Conservation (phyloP, 2,888 invertebrate species). For the Drosophila bunnanda region DNA sequence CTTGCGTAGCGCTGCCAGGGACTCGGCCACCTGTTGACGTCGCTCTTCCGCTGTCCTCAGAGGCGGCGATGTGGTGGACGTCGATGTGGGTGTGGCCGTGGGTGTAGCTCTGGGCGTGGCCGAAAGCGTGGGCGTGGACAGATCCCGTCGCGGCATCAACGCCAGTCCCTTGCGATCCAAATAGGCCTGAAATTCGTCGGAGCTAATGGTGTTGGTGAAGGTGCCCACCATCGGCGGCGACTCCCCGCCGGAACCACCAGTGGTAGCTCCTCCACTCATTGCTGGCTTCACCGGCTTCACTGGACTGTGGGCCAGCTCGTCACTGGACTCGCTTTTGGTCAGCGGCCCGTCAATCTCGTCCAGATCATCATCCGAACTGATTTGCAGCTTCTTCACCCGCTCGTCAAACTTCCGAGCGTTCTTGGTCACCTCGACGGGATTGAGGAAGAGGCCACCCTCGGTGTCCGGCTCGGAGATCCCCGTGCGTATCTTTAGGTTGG, state of each 20-base stretch:
- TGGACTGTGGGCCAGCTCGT: conserved; percentile 65
- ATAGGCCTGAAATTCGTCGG: conserved; percentile 84
- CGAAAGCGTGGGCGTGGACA: conserved; percentile 54
- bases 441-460: conserved; percentile 78
- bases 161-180: conserved; percentile 83
- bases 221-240: conserved; percentile 52
- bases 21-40: conserved; percentile 54
- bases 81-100: conserved; percentile 20
- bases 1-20: conserved; percentile 54
- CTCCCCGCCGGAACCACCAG: not conserved
- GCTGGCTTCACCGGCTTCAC: conserved; percentile 1
- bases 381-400: conserved; percentile 82
- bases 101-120: conserved; percentile 22
- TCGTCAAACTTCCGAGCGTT: conserved; percentile 85
- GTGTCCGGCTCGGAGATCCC: conserved; percentile 80
- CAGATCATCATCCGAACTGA: conserved; percentile 84
- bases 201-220: conserved; percentile 84
- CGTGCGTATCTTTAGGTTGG: conserved; percentile 83
- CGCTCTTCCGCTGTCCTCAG: conserved; percentile 46
- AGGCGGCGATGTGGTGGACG: conserved; percentile 11
- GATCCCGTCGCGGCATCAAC: conserved; percentile 76
- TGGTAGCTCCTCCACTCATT: conserved; percentile 1
- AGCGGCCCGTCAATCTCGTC: conserved; percentile 83
- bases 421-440: conserved; percentile 83
- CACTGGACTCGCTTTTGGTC: conserved; percentile 83